phyloP scores from a whole-genome alignment of 2,113 vertebrate genomes.

The Pollachius pollachius region DNA sequence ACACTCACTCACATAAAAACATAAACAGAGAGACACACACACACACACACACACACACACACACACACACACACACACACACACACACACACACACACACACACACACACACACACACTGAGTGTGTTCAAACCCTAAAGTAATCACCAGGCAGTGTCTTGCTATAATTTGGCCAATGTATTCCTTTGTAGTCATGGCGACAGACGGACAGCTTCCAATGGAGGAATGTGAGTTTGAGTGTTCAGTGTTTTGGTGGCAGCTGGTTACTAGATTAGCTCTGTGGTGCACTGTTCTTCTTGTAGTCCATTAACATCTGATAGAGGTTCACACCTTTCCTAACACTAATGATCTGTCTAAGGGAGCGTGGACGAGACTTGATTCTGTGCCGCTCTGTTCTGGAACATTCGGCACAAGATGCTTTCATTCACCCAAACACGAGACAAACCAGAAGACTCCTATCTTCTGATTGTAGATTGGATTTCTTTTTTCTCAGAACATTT shows the following conservation, averaged over 20 bases:
- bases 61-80: too few species aligned
- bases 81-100: too few species aligned
- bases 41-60: too few species aligned
- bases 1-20: too few species aligned
- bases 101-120: background rate
- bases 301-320: background rate
- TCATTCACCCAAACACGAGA: background rate
- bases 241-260: slow-evolving; percentile 64
- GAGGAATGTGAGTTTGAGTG: slow-evolving; percentile 77
- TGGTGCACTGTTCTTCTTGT: slow-evolving; percentile 22
- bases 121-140: too few species aligned
- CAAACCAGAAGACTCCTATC: background rate
- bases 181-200: slow-evolving; percentile 73
- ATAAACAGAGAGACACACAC: too few species aligned
- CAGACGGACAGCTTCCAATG: slow-evolving; percentile 67
- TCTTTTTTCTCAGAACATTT: too few species aligned
- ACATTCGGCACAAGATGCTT: background rate
- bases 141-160: slow-evolving; percentile 24
- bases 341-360: too few species aligned
- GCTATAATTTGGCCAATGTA: slow-evolving; percentile 69
- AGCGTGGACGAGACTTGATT: too few species aligned
- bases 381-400: too few species aligned
- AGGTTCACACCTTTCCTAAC: too few species aligned
- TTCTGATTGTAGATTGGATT: slow-evolving; percentile 8
- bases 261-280: slow-evolving; percentile 27